Percentiles rank a stretch among this genome's conserved stretches.
Conservation (phyloP, 2,888 invertebrate genomes). For the Drosophila mettleri region DNA sequence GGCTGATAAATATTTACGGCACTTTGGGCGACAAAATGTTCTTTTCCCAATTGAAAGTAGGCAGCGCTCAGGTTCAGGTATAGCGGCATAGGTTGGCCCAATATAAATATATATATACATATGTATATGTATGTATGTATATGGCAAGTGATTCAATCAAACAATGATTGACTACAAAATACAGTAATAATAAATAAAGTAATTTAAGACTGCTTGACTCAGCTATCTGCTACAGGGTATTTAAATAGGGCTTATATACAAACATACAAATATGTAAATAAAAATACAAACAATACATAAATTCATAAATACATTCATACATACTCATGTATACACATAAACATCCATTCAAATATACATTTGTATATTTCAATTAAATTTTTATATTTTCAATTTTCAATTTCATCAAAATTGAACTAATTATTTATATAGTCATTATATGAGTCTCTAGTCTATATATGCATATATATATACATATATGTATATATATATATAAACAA, state of each 20-base stretch:
- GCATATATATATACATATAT: too few species aligned
- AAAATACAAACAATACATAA: too few species aligned
- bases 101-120: neutral
- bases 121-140: neutral
- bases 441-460: too few species aligned
- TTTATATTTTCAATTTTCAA: neutral
- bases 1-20: slow-evolving; percentile 56
- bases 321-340: too few species aligned
- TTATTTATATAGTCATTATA: slow-evolving; percentile 2
- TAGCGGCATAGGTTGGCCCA: too few species aligned
- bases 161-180: neutral
- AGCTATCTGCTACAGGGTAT: neutral
- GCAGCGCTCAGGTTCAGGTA: too few species aligned
- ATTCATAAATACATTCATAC: too few species aligned
- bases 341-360: too few species aligned
- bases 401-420: slow-evolving; percentile 2
- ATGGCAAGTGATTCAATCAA: neutral
- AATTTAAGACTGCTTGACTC: neutral
- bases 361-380: neutral
- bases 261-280: too few species aligned
- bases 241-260: too few species aligned
- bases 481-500: neutral
- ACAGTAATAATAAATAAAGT: too few species aligned
- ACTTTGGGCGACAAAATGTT: slow-evolving; percentile 26
- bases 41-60: neutral